These are phyloP conservation scores for Anguilla pacifica DNA, from an alignment of 2,797 vertebrate genomes.

Conservation along the genomic window DNA sequence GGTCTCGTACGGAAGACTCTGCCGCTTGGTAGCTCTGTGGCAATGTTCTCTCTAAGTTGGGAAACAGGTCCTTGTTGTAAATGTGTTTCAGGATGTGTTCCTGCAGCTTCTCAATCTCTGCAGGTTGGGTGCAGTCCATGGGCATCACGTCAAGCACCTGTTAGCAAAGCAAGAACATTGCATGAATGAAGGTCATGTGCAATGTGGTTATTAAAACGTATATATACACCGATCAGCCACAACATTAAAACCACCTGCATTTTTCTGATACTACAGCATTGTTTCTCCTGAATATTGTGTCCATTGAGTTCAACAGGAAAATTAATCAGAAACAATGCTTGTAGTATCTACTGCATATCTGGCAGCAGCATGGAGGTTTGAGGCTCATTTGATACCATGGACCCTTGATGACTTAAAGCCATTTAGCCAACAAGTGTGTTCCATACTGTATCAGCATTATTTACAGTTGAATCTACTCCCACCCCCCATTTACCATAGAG, in stretches of 20 bases:
- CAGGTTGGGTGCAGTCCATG: constrained; percentile 55
- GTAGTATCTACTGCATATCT: no score
- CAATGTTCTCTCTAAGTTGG: constrained; percentile 63
- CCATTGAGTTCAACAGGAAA: no score
- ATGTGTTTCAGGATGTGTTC: constrained; percentile 56
- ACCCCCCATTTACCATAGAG: no score
- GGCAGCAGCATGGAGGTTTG: no score
- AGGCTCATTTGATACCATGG: no score
- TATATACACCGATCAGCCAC: not conserved
- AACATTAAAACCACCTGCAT: not conserved
- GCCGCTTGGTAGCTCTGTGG: constrained; percentile 62
- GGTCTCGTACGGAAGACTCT: constrained; percentile 60
- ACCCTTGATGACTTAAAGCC: no score
- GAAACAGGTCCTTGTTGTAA: constrained; percentile 61
- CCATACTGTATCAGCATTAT: no score
- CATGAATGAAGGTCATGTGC: not conserved
- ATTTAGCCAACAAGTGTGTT: no score
- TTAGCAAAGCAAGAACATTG: not conserved
- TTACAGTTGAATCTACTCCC: no score
- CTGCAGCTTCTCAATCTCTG: constrained; percentile 57
- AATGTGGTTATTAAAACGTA: no score
- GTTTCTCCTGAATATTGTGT: no score
- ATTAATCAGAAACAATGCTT: no score
- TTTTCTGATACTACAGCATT: not conserved
- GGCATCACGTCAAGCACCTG: constrained; percentile 60